Percentiles rank a stretch among this genome's conserved stretches.
phyloP scores from a whole-genome alignment of 2,888 invertebrate species.

The Ochropleura leucogaster region DNA sequence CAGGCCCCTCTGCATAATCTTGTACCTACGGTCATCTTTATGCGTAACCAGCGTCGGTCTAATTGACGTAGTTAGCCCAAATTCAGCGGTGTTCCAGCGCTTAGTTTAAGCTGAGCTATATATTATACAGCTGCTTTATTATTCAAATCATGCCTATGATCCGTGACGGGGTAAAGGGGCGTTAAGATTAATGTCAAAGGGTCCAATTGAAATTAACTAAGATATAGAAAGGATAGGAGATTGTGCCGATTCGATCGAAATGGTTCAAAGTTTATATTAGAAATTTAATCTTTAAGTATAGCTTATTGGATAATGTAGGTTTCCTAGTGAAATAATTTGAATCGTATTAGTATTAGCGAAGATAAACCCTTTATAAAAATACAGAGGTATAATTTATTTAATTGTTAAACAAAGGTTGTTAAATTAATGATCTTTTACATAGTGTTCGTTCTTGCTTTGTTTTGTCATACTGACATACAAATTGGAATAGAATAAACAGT shows the following conservation, averaged over 20 bases:
- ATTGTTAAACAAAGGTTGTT: too few relatives aligned
- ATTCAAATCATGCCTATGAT: slow-evolving; percentile 46
- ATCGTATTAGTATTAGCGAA: too few relatives aligned
- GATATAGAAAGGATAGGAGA: neutral
- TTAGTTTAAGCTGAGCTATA: slow-evolving; percentile 23
- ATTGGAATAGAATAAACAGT: too few relatives aligned
- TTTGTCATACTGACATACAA: too few relatives aligned
- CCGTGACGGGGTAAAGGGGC: slow-evolving; percentile 19
- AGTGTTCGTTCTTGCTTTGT: too few relatives aligned
- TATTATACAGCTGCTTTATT: slow-evolving; percentile 38
- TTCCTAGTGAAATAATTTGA: too few relatives aligned
- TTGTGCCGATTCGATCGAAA: neutral
- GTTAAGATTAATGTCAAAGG: slow-evolving; percentile 14
- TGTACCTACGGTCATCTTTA: slow-evolving; percentile 7
- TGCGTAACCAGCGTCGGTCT: slow-evolving; percentile 10
- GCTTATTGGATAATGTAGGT: too few relatives aligned
- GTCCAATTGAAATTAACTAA: slow-evolving; percentile 22
- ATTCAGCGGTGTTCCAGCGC: slow-evolving; percentile 21
- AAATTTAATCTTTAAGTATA: neutral
- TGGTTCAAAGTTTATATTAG: neutral
- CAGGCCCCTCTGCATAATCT: neutral
- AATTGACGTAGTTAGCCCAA: slow-evolving; percentile 40
- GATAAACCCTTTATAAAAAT: too few relatives aligned
- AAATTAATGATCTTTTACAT: too few relatives aligned
- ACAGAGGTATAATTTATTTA: too few relatives aligned